Conservation (phyloP, 2,113 vertebrate species). For the Trogon surrucura region DNA sequence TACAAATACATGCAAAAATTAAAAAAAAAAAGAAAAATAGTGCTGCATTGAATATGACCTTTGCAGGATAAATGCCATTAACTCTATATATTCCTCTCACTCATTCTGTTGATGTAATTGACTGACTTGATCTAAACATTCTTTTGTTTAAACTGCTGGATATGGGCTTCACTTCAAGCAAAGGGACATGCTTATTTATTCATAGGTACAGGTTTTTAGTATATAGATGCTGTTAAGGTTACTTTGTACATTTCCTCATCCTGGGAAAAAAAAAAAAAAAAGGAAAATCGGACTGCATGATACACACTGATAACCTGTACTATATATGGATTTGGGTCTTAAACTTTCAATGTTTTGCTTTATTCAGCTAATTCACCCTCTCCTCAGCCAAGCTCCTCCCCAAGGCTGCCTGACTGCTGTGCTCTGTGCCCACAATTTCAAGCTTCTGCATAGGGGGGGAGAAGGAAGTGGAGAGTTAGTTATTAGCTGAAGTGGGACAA, state of each 20-base stretch:
- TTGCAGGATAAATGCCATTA: background rate
- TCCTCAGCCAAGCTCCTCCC: background rate
- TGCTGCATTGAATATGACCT: background rate
- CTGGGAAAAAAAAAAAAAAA: background rate
- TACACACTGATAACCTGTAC: background rate
- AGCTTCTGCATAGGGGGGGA: accelerated
- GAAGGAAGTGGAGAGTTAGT: background rate
- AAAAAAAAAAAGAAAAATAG: background rate
- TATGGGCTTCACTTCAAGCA: background rate
- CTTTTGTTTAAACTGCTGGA: background rate
- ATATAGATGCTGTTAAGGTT: background rate
- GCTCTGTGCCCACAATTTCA: background rate
- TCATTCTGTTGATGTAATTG: background rate
- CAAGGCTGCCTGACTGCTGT: background rate
- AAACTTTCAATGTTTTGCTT: background rate
- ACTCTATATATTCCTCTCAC: background rate
- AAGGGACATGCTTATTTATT: background rate
- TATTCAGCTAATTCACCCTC: background rate
- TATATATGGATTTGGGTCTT: background rate
- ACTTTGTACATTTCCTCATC: background rate
- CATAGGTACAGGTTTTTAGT: background rate
- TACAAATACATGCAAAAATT: background rate
- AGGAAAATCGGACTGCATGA: background rate
- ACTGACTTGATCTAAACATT: background rate
- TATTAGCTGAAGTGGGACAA: background rate